Evolutionary conservation across 2,888 invertebrate species (phyloP).

Genomic region (Athetis lepigone): DNA sequence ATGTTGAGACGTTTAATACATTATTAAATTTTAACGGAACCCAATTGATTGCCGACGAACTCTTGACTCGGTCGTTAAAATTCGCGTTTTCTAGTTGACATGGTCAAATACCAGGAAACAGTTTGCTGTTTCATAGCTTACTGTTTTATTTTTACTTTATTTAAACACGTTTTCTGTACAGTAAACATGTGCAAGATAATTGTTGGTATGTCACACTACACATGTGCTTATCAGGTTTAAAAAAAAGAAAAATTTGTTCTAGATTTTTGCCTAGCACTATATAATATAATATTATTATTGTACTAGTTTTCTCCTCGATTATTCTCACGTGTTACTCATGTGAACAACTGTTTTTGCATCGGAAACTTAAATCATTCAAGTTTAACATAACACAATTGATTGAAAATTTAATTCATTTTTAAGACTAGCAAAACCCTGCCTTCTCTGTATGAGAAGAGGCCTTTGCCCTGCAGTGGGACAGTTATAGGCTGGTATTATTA

Average conservation of each 20-base stretch:
- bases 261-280: neutral
- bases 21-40: constrained; percentile 40
- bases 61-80: constrained; percentile 31
- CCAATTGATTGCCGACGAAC: constrained; percentile 1
- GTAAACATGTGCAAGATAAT: constrained; percentile 14
- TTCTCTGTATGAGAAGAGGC: too few relatives aligned
- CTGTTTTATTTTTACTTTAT: constrained; percentile 25
- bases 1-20: constrained; percentile 1
- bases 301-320: too few relatives aligned
- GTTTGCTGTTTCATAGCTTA: constrained; percentile 7
- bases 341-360: too few relatives aligned
- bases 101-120: constrained; percentile 36
- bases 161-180: constrained; percentile 13
- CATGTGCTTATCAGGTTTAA: neutral
- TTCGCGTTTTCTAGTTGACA: constrained; percentile 44
- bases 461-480: too few relatives aligned
- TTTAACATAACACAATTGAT: too few relatives aligned
- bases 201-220: neutral
- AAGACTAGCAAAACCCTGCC: too few relatives aligned
- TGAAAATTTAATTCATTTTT: too few relatives aligned
- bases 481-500: too few relatives aligned
- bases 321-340: too few relatives aligned
- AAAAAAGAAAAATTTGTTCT: constrained; percentile 3
- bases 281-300: too few relatives aligned
- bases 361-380: too few relatives aligned